These are phyloP conservation scores for Jacana jacana DNA, from an alignment of 2,113 vertebrate species.

Conservation along the genomic window DNA sequence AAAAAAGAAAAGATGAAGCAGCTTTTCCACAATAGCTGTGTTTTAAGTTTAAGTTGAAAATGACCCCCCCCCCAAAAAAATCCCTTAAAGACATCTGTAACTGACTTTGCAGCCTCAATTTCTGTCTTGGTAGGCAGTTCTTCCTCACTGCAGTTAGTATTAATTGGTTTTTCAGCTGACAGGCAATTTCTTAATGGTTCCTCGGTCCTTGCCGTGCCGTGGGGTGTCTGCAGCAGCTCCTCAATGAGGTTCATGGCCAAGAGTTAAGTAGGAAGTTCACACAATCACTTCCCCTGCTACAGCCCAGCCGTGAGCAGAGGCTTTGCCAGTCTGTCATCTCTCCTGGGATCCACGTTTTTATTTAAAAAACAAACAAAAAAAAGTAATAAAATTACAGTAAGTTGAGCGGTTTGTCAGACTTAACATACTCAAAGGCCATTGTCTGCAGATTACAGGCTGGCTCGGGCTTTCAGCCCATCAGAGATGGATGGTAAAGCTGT, in stretches of 20 bases:
- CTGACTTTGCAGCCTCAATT: background rate
- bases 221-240: background rate
- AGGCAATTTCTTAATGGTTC: background rate
- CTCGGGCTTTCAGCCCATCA: background rate
- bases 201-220: background rate
- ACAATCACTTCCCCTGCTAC: background rate
- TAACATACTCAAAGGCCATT: background rate
- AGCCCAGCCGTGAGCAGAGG: background rate
- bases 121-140: slow-evolving; percentile 10
- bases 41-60: slow-evolving; percentile 47
- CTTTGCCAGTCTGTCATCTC: slow-evolving; percentile 28
- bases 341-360: background rate
- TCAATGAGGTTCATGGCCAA: background rate
- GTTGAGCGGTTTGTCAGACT: slow-evolving; percentile 7
- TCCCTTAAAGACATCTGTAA: background rate
- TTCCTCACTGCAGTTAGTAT: background rate
- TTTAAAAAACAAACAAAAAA: background rate
- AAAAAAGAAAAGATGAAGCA: slow-evolving; percentile 45
- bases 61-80: background rate
- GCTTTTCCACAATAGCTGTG: slow-evolving; percentile 27
- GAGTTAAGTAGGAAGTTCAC: background rate
- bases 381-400: background rate
- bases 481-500: background rate
- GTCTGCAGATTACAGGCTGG: slow-evolving; percentile 32
- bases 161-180: slow-evolving; percentile 48